Evolutionary conservation across 2,888 invertebrate genomes (phyloP), one percentile per base, ranked within the genome.

Genomic region (Yponomeuta plumbellus): DNA sequence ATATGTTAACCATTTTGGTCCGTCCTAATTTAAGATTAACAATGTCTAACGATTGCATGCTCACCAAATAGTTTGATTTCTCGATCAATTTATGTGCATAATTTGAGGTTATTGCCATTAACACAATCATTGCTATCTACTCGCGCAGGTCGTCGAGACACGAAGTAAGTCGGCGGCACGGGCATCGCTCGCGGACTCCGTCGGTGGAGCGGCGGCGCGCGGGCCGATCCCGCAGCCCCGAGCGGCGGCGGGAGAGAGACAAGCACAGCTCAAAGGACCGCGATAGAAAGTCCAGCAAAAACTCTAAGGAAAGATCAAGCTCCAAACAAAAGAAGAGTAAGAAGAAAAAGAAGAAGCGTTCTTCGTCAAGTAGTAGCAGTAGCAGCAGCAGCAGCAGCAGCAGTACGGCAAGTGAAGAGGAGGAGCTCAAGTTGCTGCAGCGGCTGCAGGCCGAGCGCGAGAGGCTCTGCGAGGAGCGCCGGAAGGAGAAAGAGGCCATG

Each of bases 401-500:
- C 5, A 75, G 77, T 3, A 78, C 92, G 23, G 92, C 92, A 6
- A 83, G 85, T 67, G 85, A 83, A 64, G 89, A 92, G 64, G 86
- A 92, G 70, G 94, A 94, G 13, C 78, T 95, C 0, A 94, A 94
- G 75, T 78, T 97, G 26, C 78, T 97, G 70, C 93, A 95, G 77
- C 92, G 94, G 72, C 83, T 97, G 20, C 95, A 96, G 76, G 93
- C 94, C 0, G 95, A 96, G 74, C 87, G 96, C 0, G 73, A 94
- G 20, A 92, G 93, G 65, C 89, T 94, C 57, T 85, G 93, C 11
- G 93, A 95, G 39, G 94, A 95, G 63, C 93, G 92, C 66, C 93
- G 92, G 68, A 93, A 93, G 2, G 91, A 94, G 67, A 97, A 97
- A 74, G 96, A 96, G 73, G 75, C 94, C 66, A 79, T 94, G 78